phyloP scores from a whole-genome alignment of 1,140 invertebrate genomes.

The Cydia splendana region DNA sequence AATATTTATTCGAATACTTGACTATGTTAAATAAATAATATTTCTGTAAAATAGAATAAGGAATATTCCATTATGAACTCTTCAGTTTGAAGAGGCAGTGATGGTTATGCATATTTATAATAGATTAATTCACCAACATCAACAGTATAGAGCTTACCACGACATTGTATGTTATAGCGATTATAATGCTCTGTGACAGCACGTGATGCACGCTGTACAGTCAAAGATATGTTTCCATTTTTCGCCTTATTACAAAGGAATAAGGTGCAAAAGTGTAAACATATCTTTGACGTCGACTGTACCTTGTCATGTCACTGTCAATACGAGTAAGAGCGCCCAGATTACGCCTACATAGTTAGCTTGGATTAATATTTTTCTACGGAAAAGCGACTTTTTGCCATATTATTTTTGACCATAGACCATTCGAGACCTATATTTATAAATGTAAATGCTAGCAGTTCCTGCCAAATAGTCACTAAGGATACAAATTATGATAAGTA shows the following conservation, averaged over 20 bases:
- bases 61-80: background rate
- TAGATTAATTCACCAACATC: conserved; percentile 1
- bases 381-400: conserved; percentile 22
- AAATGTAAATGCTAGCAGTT: conserved; percentile 13
- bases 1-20: too few species aligned
- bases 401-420: conserved; percentile 24
- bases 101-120: background rate
- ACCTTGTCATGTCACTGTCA: background rate
- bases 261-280: too few species aligned
- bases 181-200: background rate
- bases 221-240: too few species aligned
- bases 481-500: conserved; percentile 2
- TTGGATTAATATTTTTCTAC: conserved; percentile 25
- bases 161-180: background rate
- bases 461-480: conserved; percentile 30
- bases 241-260: too few species aligned
- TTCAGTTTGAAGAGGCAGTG: background rate
- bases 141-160: background rate
- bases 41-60: too few species aligned
- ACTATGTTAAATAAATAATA: too few species aligned
- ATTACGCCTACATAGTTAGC: conserved; percentile 16
- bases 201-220: background rate
- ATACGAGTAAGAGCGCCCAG: background rate
- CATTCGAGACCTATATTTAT: conserved; percentile 9
- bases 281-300: background rate